These are phyloP conservation scores for Chalcis sispes DNA, from an alignment of 2,888 invertebrate species.

Conservation along the genomic window DNA sequence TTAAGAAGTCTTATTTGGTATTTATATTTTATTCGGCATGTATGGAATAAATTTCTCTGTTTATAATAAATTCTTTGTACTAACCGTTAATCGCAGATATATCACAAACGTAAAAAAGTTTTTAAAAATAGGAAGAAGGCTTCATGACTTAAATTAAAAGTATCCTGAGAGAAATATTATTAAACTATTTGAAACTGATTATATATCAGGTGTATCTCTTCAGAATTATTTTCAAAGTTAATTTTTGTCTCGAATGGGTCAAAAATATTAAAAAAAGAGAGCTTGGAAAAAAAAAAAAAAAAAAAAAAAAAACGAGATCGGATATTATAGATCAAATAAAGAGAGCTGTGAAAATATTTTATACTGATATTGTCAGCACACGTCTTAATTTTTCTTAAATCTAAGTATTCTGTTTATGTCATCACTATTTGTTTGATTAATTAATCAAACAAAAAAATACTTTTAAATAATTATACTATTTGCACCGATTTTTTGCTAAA, in stretches of 20 bases:
- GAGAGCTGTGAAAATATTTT: slow-evolving; percentile 15
- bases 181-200: too few species aligned
- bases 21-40: too few species aligned
- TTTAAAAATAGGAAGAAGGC: slow-evolving; percentile 36
- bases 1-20: slow-evolving; percentile 27
- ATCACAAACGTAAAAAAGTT: slow-evolving; percentile 40
- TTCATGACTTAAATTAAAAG: slow-evolving; percentile 16
- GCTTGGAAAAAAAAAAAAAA: too few species aligned
- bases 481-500: slow-evolving; percentile 40
- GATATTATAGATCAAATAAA: slow-evolving; percentile 14
- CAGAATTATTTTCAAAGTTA: too few species aligned
- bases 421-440: slow-evolving; percentile 45
- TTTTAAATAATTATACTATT: slow-evolving; percentile 29
- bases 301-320: slow-evolving; percentile 3
- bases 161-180: too few species aligned
- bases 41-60: slow-evolving; percentile 51
- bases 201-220: too few species aligned
- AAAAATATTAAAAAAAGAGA: background rate
- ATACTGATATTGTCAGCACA: slow-evolving; percentile 55
- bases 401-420: slow-evolving; percentile 49
- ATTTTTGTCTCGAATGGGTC: background rate
- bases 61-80: slow-evolving; percentile 51
- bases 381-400: slow-evolving; percentile 42
- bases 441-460: slow-evolving; percentile 51
- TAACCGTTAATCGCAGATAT: slow-evolving; percentile 26